Conservation (phyloP, 2,797 vertebrate species). For the Fistularia tabacaria region DNA sequence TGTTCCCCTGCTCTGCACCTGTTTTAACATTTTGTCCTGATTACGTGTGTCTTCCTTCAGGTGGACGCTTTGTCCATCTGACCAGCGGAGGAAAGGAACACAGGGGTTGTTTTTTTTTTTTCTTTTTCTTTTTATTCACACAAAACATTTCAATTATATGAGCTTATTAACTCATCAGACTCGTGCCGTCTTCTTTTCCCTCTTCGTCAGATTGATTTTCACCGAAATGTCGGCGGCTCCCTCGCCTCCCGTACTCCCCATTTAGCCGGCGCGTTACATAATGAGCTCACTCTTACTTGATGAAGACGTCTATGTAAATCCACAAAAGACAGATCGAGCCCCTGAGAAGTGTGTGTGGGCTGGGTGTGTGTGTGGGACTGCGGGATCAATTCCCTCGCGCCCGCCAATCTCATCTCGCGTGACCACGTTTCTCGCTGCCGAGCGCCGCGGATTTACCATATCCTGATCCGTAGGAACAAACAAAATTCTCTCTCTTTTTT, state of each 20-base stretch:
- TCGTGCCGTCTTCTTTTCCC: slow-evolving; percentile 21
- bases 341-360: slow-evolving; percentile 37
- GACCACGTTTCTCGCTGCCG: slow-evolving; percentile 38
- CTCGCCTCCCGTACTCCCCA: not conserved
- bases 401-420: slow-evolving; percentile 39
- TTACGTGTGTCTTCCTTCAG: slow-evolving; percentile 31
- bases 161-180: slow-evolving; percentile 48
- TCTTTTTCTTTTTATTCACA: slow-evolving; percentile 46
- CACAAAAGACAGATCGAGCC: slow-evolving; percentile 52
- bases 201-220: not conserved
- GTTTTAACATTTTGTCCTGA: slow-evolving; percentile 46
- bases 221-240: not conserved
- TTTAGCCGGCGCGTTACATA: slow-evolving; percentile 20
- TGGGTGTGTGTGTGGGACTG: slow-evolving; percentile 50
- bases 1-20: slow-evolving; percentile 21
- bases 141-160: slow-evolving; percentile 68
- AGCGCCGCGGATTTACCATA: slow-evolving; percentile 52
- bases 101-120: not conserved
- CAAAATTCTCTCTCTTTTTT: too few species aligned
- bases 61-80: slow-evolving; percentile 49
- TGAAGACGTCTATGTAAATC: slow-evolving; percentile 52
- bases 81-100: slow-evolving; percentile 59
- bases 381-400: slow-evolving; percentile 30
- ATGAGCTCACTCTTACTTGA: slow-evolving; percentile 38
- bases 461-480: slow-evolving; percentile 38